Evolutionary conservation across 2,888 invertebrate species (phyloP).

Genomic region (Ichneumon xanthorius): DNA sequence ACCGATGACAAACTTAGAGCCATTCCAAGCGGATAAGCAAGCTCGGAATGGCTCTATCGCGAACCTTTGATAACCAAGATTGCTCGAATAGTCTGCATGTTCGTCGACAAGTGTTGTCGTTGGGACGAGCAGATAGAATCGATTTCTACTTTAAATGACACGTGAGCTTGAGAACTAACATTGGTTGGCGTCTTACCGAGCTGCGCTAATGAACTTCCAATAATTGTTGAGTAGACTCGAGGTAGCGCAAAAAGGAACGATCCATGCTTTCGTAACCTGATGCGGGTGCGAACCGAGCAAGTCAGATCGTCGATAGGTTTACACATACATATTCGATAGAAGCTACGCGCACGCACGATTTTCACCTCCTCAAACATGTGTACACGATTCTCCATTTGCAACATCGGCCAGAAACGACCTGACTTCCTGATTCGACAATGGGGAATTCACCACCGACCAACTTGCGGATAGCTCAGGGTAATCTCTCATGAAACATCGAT

Average conservation of each 20-base stretch:
- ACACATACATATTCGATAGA: constrained; percentile 25
- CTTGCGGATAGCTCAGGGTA: not conserved
- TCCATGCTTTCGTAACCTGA: constrained; percentile 27
- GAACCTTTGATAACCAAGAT: not conserved
- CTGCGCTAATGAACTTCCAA: constrained; percentile 12
- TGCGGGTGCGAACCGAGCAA: not conserved
- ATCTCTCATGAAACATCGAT: too few relatives aligned
- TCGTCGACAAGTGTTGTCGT: not conserved
- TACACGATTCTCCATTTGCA: not conserved
- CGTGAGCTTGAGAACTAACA: not conserved
- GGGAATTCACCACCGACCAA: not conserved
- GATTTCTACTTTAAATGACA: not conserved
- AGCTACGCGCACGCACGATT: constrained; percentile 22
- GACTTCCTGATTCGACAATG: not conserved
- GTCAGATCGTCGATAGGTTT: constrained; percentile 65
- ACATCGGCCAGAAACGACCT: not conserved
- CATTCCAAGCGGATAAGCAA: not conserved
- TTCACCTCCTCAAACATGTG: not conserved
- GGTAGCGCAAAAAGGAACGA: constrained; percentile 33
- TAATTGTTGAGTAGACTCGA: constrained; percentile 52
- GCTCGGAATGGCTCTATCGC: not conserved
- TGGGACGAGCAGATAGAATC: not conserved
- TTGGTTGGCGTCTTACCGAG: not conserved
- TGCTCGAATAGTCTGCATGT: not conserved
- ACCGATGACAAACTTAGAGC: not conserved